Evolutionary conservation across 1,140 invertebrate genomes (phyloP), one percentile per base, ranked within the genome.

Genomic region (Cydia strobilella): DNA sequence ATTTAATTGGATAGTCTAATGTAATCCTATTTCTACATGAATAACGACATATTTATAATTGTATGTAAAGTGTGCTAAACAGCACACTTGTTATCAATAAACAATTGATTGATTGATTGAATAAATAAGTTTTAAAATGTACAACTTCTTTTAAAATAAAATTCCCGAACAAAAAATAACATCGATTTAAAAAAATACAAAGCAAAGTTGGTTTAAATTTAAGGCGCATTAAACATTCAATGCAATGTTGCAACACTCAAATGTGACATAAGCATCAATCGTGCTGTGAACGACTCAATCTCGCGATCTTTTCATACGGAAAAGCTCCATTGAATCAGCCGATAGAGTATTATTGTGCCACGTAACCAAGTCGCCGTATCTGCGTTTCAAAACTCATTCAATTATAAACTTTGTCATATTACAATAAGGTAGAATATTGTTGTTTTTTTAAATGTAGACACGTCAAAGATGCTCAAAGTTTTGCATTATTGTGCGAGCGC

Each of bases 231-330:
- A 35, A 18, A 69, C 25, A 73, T 10, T 42, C 27, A 27, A 62
- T 62, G 15, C 62, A 66, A 76, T 51, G 75, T 73, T 18, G 62
- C 42, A 54, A 76, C 51, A 48, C 31, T 65, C 42, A 76, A 54
- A 74, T 81, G 76, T 83, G 80, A 83, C 78, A 82, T 82, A 83
- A 84, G 81, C 78, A 82, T 84, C 77, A 81, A 83, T 84, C 82
- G 86, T 86, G 72, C 45, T 69, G 65, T 69, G 65, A 82, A 88
- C 80, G 79, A 82, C 82, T 87, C 80, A 85, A 88, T 89, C 86
- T 83, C 80, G 82, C 85, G 87, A 90, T 88, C 85, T 87, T 87
- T 87, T 84, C 79, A 84, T 82, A 83, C 80, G 82, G 84, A 84
- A 87, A 86, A 85, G 82, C 79, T 86, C 77, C 76, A 84, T 88